Percentiles rank a stretch among this genome's conserved stretches.
phyloP scores from a whole-genome alignment of 2,797 vertebrate species.

The Semotilus atromaculatus region DNA sequence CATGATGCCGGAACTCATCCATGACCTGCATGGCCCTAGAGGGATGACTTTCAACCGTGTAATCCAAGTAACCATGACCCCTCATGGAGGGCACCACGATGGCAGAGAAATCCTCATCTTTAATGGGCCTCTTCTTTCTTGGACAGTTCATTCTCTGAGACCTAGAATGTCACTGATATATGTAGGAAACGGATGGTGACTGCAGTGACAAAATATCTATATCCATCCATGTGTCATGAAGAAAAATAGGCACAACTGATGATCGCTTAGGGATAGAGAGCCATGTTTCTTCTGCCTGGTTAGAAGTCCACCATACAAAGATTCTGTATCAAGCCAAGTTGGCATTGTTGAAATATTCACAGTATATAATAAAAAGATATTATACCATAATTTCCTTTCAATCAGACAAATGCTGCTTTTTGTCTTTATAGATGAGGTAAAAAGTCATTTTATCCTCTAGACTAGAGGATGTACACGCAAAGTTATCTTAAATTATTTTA shows the following conservation, averaged over 20 bases:
- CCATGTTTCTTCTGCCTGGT: slow-evolving; percentile 49
- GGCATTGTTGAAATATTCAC: slow-evolving; percentile 50
- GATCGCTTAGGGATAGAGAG: slow-evolving; percentile 45
- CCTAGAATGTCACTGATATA: slow-evolving; percentile 1
- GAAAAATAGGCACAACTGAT: slow-evolving; percentile 52
- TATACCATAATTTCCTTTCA: not conserved
- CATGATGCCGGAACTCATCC: slow-evolving; percentile 80
- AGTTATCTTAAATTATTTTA: not conserved
- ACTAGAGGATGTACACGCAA: not conserved
- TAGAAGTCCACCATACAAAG: slow-evolving; percentile 45
- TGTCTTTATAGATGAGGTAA: not conserved
- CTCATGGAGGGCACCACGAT: slow-evolving; percentile 82
- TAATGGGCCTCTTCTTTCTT: slow-evolving; percentile 73
- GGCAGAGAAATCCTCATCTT: slow-evolving; percentile 75
- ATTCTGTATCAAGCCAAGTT: slow-evolving; percentile 22
- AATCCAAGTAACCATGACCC: slow-evolving; percentile 82
- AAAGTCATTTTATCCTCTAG: not conserved
- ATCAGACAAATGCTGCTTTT: not conserved
- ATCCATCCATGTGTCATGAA: slow-evolving; percentile 57
- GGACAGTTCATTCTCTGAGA: slow-evolving; percentile 78
- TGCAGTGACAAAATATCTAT: slow-evolving; percentile 41
- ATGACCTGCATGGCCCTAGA: slow-evolving; percentile 75
- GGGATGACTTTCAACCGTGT: slow-evolving; percentile 80
- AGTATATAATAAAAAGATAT: not conserved
- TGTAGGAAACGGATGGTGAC: not conserved